phyloP scores from a whole-genome alignment of 2,797 vertebrate genomes.

The Schizopygopsis malacanthus region DNA sequence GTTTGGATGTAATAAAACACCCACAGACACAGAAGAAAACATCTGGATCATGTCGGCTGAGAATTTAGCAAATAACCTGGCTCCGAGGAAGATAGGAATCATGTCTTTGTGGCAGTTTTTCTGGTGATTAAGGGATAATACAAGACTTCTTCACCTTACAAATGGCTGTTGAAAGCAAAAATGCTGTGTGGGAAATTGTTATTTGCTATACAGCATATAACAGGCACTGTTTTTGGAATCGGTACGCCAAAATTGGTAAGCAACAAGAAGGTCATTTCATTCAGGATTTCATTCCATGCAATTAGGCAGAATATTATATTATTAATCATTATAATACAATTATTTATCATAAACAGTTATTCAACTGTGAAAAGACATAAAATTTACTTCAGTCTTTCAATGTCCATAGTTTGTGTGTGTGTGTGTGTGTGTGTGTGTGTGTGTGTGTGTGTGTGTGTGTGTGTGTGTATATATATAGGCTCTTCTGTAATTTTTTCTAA shows the following conservation, averaged over 20 bases:
- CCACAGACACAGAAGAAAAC: not conserved
- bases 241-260: not conserved
- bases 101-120: slow-evolving; percentile 9
- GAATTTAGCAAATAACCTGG: not conserved
- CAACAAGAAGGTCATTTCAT: not conserved
- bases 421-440: too few species aligned
- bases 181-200: not conserved
- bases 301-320: not conserved
- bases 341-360: too few species aligned
- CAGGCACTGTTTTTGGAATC: not conserved
- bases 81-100: not conserved
- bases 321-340: not conserved
- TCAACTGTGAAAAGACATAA: too few species aligned
- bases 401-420: too few species aligned
- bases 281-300: not conserved
- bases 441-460: too few species aligned
- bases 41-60: slow-evolving; percentile 6
- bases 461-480: too few species aligned
- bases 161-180: not conserved
- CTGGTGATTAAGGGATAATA: not conserved
- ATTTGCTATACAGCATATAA: not conserved
- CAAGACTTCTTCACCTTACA: not conserved
- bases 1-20: not conserved
- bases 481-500: too few species aligned
- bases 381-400: too few species aligned